A percentile compares a stretch with the other conserved stretches of the same genome.
Conservation (phyloP, 2,888 invertebrate genomes). For the Tinea trinotella region DNA sequence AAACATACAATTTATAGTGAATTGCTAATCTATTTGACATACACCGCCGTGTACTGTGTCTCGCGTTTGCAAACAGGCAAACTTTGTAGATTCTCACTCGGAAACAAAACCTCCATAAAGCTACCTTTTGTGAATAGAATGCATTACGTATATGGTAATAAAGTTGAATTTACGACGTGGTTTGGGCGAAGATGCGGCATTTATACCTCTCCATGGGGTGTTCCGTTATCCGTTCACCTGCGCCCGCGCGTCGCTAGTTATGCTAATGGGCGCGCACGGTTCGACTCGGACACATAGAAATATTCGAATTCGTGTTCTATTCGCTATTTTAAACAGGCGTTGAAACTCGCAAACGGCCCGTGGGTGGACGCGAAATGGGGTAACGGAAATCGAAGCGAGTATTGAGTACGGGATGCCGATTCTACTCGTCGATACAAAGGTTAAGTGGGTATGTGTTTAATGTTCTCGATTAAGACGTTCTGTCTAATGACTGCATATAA, state of each 20-base stretch:
- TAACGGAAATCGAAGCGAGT: conserved; percentile 52
- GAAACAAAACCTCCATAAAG: conserved; percentile 13
- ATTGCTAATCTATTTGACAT: conserved; percentile 52
- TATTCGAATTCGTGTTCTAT: conserved; percentile 27
- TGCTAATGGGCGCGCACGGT: conserved; percentile 57
- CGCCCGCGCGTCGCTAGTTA: conserved; percentile 66
- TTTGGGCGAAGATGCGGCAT: conserved; percentile 37
- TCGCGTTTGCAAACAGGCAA: conserved; percentile 39
- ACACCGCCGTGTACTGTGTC: conserved; percentile 45
- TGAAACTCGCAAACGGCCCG: conserved; percentile 25
- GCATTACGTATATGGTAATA: conserved; percentile 26
- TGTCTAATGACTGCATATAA: conserved; percentile 21
- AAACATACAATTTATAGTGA: conserved; percentile 52
- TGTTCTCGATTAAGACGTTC: conserved; percentile 47
- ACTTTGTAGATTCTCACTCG: conserved; percentile 5
- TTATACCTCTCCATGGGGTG: conserved; percentile 45
- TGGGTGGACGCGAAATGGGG: conserved; percentile 50
- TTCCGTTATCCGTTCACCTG: conserved; percentile 68
- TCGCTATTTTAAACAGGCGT: conserved; percentile 24
- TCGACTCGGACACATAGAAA: conserved; percentile 32
- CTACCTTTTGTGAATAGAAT: conserved; percentile 7
- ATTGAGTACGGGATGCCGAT: conserved; percentile 35
- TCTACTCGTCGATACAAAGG: conserved; percentile 50
- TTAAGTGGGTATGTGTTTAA: conserved; percentile 43
- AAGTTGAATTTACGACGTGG: conserved; percentile 41